phyloP scores from a whole-genome alignment of 2,113 vertebrate genomes.

The Lepidothrix coronata region DNA sequence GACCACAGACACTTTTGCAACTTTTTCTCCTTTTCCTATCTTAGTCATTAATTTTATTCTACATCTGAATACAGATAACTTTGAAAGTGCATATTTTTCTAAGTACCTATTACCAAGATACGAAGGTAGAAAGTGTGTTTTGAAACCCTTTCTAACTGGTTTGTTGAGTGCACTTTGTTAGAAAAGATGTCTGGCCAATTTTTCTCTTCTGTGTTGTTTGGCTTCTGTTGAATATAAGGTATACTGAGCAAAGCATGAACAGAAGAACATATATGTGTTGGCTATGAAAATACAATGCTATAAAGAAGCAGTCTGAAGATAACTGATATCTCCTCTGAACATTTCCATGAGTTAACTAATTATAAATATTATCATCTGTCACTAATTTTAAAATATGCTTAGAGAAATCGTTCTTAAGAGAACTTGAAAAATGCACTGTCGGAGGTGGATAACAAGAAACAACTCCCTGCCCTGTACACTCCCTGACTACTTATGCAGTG shows the following conservation, averaged over 20 bases:
- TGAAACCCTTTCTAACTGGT: slow-evolving; percentile 9
- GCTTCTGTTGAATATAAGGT: background rate
- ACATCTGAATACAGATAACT: background rate
- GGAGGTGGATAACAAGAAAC: background rate
- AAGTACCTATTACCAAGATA: slow-evolving; percentile 29
- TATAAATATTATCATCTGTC: background rate
- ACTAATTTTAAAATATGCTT: background rate
- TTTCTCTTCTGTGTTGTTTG: background rate
- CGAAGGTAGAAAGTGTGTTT: slow-evolving; percentile 27
- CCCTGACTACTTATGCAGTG: background rate
- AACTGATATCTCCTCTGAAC: background rate
- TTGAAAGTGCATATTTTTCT: background rate
- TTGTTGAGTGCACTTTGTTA: slow-evolving; percentile 12
- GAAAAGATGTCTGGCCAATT: slow-evolving; percentile 8
- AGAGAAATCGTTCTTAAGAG: background rate
- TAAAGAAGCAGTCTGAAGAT: background rate
- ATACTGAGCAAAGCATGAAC: background rate
- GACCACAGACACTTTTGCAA: background rate
- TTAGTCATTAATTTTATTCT: background rate
- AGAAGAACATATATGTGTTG: background rate
- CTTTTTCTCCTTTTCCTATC: background rate
- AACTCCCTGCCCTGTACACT: background rate
- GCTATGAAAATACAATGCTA: background rate
- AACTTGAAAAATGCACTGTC: background rate
- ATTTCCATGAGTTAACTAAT: background rate